Evolutionary conservation across 2,797 vertebrate species (phyloP).

Genomic region (Cephalopachus bancanus): DNA sequence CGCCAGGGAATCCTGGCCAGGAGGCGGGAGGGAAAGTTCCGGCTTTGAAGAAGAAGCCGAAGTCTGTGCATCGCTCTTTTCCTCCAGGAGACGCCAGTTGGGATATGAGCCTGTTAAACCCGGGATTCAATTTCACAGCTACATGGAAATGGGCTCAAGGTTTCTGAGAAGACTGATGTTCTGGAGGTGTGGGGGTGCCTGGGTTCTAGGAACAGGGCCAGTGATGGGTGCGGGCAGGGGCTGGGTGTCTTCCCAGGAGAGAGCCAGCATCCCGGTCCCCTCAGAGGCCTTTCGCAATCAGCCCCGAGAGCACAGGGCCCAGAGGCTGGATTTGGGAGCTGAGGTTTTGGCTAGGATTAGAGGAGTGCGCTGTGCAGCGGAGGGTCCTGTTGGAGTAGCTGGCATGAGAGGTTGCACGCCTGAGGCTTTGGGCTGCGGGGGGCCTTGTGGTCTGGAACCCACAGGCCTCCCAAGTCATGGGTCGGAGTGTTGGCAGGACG

Average conservation of each 20-base stretch:
- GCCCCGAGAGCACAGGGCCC: not conserved
- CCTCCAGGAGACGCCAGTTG: not conserved
- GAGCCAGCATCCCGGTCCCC: not conserved
- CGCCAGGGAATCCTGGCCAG: not conserved
- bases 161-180: constrained; percentile 63
- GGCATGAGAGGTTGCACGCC: not conserved
- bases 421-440: not conserved
- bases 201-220: not conserved
- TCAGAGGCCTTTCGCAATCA: not conserved
- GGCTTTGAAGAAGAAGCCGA: not conserved
- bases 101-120: not conserved
- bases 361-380: not conserved
- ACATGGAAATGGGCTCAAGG: not conserved
- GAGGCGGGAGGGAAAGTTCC: not conserved
- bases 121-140: not conserved
- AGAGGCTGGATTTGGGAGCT: not conserved
- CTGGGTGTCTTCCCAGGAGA: not conserved
- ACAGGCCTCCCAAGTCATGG: too few species aligned
- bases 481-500: not conserved
- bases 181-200: not conserved
- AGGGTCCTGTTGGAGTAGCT: not conserved
- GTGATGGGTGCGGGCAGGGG: not conserved
- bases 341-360: not conserved
- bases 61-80: not conserved
- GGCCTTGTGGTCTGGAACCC: not conserved